Percentiles rank a stretch among this genome's conserved stretches.
phyloP scores from a whole-genome alignment of 1,140 invertebrate genomes.

The Mercenaria mercenaria region DNA sequence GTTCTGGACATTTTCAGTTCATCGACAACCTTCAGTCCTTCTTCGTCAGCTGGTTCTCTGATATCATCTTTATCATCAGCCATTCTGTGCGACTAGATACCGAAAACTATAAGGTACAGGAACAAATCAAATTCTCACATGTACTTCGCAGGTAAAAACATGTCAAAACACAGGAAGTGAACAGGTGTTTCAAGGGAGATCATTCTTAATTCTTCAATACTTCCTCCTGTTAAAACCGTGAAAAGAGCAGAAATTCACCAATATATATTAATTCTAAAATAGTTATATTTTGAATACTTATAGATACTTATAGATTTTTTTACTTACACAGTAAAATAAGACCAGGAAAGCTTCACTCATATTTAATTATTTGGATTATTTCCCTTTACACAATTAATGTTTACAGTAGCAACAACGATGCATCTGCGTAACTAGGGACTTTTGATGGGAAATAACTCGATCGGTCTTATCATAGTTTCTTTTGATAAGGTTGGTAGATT shows the following conservation, averaged over 20 bases:
- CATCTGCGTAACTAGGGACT: not conserved
- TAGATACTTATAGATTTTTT: too few species aligned
- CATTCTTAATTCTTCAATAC: conserved; percentile 4
- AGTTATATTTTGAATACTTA: too few species aligned
- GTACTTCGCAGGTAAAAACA: conserved; percentile 54
- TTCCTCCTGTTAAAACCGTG: too few species aligned
- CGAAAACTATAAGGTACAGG: not conserved
- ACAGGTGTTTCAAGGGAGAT: conserved; percentile 54
- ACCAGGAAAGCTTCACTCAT: too few species aligned
- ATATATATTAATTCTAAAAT: too few species aligned
- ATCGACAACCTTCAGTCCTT: conserved; percentile 55
- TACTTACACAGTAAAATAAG: too few species aligned
- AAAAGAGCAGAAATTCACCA: too few species aligned
- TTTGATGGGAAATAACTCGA: not conserved
- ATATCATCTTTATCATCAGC: conserved; percentile 29
- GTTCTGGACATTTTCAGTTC: conserved; percentile 75
- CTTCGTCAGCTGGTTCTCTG: conserved; percentile 44
- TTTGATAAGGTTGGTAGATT: too few species aligned
- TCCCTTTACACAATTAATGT: not conserved
- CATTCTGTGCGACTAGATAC: conserved; percentile 17
- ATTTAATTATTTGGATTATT: not conserved
- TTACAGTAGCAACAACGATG: not conserved
- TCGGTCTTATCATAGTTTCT: not conserved
- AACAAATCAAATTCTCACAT: not conserved
- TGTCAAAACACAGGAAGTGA: conserved; percentile 43